Percentiles rank a stretch among this genome's conserved stretches.
Evolutionary conservation across 2,113 vertebrate genomes (phyloP).

Genomic region (Triplophysa tibetana): DNA sequence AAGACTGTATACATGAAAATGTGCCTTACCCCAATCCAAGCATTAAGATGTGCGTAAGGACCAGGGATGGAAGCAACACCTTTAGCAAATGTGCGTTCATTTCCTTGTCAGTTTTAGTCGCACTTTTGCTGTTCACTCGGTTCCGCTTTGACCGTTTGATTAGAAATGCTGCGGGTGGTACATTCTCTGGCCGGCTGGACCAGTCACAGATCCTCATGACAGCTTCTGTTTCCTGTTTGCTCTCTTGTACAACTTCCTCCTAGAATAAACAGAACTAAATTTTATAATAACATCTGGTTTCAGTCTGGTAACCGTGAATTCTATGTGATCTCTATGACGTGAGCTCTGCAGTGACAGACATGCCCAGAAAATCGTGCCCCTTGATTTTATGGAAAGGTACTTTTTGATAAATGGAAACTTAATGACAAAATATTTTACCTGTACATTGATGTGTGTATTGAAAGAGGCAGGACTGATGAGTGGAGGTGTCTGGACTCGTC

Average conservation of each 20-base stretch:
- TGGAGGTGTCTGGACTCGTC: slow-evolving; percentile 87
- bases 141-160: slow-evolving; percentile 83
- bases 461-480: slow-evolving; percentile 75
- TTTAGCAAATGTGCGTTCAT: slow-evolving; percentile 90
- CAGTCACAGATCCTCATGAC: slow-evolving; percentile 94
- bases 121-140: slow-evolving; percentile 85
- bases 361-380: no score
- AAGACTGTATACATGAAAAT: not conserved
- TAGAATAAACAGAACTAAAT: not conserved
- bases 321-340: no score
- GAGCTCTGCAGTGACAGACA: no score
- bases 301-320: not conserved
- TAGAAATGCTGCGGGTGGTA: slow-evolving; percentile 90
- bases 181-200: slow-evolving; percentile 92
- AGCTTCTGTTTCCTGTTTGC: slow-evolving; percentile 84
- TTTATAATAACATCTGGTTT: not conserved
- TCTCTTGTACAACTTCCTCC: slow-evolving; percentile 92
- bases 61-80: slow-evolving; percentile 88
- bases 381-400: no score
- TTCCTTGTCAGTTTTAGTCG: slow-evolving; percentile 91
- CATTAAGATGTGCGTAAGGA: slow-evolving; percentile 90
- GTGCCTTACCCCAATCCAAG: slow-evolving; percentile 87
- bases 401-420: no score
- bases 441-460: slow-evolving; percentile 82
- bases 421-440: slow-evolving; percentile 69